Evolutionary conservation across 30 jellyfish, hydroid and myxozoan genomes (phyloP).

Genomic region (Calvadosia cruxmelitensis): DNA sequence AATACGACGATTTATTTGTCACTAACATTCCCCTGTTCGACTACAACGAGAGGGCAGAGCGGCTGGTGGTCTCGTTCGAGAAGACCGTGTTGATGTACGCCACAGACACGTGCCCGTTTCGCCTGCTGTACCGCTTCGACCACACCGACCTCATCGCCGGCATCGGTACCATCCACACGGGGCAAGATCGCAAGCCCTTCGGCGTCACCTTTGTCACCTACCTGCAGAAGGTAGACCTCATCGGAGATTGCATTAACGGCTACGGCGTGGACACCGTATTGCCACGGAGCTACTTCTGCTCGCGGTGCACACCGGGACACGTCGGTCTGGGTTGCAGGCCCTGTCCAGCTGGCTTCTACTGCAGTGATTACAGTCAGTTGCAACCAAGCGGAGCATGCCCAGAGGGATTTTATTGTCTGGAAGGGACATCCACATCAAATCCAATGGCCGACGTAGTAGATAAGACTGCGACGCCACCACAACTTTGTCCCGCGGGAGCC

Average conservation of each 20-base stretch:
- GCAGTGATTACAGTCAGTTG: constrained; percentile 96
- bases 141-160: constrained; percentile 96
- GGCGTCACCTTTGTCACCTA: constrained; percentile 91
- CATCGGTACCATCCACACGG: constrained; percentile 84
- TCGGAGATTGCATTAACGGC: constrained; percentile 97
- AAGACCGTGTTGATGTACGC: constrained; percentile 92
- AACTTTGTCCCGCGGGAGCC: constrained; percentile 98
- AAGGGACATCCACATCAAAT: constrained; percentile 92
- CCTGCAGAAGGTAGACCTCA: constrained; percentile 87
- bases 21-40: constrained; percentile 94
- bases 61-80: constrained; percentile 90
- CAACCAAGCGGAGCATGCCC: constrained; percentile 99
- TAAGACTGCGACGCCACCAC: constrained; percentile 97
- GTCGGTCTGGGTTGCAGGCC: constrained; percentile 98
- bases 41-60: constrained; percentile 72
- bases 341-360: constrained; percentile 95
- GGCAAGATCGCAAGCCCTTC: constrained; percentile 76
- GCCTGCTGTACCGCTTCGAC: constrained; percentile 78
- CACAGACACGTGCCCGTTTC: constrained; percentile 95
- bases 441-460: constrained; percentile 97
- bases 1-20: constrained; percentile 82
- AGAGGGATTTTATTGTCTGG: constrained; percentile 91
- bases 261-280: constrained; percentile 96
- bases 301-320: constrained; percentile 98
- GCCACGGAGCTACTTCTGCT: constrained; percentile 80